Conservation (phyloP, 2,888 invertebrate species). For the Linhomoeus sp. region DNA sequence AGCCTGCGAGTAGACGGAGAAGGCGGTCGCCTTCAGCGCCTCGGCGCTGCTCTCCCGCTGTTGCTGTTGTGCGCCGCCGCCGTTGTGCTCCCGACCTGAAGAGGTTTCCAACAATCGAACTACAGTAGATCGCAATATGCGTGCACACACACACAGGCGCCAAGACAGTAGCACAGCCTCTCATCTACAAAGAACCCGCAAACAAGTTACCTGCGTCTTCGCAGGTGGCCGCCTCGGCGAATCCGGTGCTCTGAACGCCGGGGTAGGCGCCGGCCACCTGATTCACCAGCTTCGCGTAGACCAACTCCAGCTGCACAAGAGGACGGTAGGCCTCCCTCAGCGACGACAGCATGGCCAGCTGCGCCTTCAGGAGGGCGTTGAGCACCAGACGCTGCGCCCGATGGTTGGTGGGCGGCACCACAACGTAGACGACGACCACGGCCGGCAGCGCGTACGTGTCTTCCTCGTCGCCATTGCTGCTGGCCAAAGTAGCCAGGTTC, state of each 20-base stretch:
- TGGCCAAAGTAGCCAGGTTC: not conserved
- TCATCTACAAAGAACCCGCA: too few species aligned
- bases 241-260: too few species aligned
- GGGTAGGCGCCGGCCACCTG: conserved; percentile 8
- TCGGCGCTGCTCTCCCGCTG: conserved; percentile 12
- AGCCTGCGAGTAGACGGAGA: conserved; percentile 83
- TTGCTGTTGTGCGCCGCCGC: conserved; percentile 10
- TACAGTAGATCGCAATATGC: too few species aligned
- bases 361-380: conserved; percentile 63
- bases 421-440: conserved; percentile 75
- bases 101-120: too few species aligned
- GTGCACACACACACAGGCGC: too few species aligned
- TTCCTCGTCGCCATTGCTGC: not conserved
- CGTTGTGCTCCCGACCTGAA: too few species aligned
- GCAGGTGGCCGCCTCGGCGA: conserved; percentile 44
- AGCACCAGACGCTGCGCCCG: conserved; percentile 50
- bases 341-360: conserved; percentile 49
- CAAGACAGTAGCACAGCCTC: too few species aligned
- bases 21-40: conserved; percentile 43
- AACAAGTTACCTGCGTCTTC: conserved; percentile 47
- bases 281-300: conserved; percentile 29
- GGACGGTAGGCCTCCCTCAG: conserved; percentile 55
- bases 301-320: conserved; percentile 52
- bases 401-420: conserved; percentile 65
- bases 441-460: conserved; percentile 41